Conservation (phyloP, 2,113 vertebrate genomes). For the Sapayoa aenigma region DNA sequence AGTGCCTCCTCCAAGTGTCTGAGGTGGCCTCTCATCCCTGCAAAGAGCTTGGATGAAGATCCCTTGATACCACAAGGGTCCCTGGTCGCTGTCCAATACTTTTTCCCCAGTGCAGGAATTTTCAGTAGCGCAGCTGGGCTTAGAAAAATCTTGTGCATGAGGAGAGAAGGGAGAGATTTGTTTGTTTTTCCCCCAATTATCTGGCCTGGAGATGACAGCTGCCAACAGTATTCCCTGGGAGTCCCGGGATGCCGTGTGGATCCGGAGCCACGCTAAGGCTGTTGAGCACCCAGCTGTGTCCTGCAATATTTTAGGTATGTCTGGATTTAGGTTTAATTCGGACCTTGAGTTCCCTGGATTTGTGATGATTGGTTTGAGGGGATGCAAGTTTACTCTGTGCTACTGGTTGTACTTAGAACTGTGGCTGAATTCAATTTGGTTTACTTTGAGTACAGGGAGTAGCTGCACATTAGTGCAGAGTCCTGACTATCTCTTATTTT, state of each 20-base stretch:
- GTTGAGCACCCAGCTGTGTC: not conserved
- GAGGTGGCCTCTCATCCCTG: accelerated
- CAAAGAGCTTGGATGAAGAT: not conserved
- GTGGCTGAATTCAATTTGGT: accelerated
- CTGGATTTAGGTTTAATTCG: not conserved
- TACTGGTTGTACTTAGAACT: not conserved
- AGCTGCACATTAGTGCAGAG: accelerated
- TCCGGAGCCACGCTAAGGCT: not conserved
- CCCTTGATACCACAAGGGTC: accelerated
- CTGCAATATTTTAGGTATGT: not conserved
- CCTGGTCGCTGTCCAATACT: accelerated
- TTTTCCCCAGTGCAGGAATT: not conserved
- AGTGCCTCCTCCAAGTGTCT: accelerated
- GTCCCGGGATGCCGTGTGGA: not conserved
- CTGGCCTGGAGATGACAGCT: not conserved
- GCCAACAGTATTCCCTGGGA: not conserved
- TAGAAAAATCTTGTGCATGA: not conserved
- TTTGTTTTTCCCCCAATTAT: not conserved
- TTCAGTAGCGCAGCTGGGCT: not conserved
- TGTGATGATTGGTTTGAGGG: not conserved
- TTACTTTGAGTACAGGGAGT: too few species aligned
- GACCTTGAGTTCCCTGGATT: not conserved
- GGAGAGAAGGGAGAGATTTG: not conserved
- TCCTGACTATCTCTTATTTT: not conserved
- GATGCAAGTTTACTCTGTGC: not conserved